Conservation (phyloP, 1,140 invertebrate species). For the Nasonia longicornis region DNA sequence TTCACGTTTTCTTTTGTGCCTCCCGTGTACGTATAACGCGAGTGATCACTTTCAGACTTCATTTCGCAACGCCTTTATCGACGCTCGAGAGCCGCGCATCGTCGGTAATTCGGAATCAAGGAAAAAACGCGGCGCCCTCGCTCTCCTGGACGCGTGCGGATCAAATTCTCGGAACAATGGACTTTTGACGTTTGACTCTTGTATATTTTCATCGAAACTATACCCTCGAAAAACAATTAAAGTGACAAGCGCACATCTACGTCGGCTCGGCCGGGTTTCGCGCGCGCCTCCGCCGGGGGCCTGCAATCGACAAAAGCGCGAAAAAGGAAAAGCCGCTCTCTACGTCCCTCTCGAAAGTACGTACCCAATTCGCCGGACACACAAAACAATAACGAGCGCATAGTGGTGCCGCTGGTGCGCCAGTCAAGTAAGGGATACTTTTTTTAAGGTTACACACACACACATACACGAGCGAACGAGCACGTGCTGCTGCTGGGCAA, state of each 20-base stretch:
- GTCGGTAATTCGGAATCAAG: not conserved
- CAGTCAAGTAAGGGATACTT: too few species aligned
- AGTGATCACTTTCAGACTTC: not conserved
- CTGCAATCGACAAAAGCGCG: constrained; percentile 14
- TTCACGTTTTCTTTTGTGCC: not conserved
- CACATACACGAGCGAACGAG: not conserved
- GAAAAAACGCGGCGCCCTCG: too few species aligned
- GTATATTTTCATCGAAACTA: constrained; percentile 3
- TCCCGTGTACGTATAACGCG: not conserved
- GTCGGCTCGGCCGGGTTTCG: not conserved
- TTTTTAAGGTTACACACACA: not conserved
- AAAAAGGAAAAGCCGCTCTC: not conserved
- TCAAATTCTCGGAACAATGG: not conserved
- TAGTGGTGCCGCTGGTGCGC: too few species aligned
- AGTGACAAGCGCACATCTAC: constrained; percentile 33
- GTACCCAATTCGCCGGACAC: not conserved
- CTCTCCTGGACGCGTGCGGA: not conserved
- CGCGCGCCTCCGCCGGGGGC: not conserved
- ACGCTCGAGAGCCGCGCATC: not conserved
- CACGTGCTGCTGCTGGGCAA: not conserved
- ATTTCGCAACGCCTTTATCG: too few species aligned
- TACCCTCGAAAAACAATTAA: constrained; percentile 31
- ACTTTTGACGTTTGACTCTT: constrained; percentile 5
- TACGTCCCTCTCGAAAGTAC: not conserved
- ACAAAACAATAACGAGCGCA: not conserved